Conservation (phyloP, 37 sponge, comb jelly and placozoan species). For the Chondrosia reniformis region DNA sequence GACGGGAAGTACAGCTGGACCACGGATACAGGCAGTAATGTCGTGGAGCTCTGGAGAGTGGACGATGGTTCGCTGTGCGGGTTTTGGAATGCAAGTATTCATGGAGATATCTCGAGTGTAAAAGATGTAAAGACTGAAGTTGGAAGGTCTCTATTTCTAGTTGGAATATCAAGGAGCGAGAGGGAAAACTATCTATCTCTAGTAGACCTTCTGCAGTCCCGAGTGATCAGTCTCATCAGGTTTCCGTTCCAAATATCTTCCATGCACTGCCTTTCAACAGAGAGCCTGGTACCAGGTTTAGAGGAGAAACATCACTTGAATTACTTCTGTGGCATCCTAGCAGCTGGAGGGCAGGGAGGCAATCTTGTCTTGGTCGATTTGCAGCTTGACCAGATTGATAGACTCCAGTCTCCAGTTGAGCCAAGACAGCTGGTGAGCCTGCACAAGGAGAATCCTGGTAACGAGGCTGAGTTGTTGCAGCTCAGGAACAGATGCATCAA, state of each 20-base stretch:
- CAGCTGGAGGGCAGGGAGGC: background rate
- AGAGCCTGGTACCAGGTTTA: background rate
- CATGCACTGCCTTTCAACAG: conserved; percentile 13
- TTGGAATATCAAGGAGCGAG: background rate
- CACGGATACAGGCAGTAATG: background rate
- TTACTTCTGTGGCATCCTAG: background rate
- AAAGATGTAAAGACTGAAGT: background rate
- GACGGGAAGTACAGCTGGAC: background rate
- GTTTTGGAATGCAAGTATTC: background rate
- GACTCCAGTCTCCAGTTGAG: too few relatives aligned
- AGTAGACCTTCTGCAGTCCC: background rate
- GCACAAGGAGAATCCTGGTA: background rate
- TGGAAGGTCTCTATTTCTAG: background rate
- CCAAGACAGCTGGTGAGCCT: background rate
- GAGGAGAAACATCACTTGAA: background rate
- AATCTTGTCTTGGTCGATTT: background rate
- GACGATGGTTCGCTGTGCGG: background rate
- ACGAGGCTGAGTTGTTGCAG: too few relatives aligned
- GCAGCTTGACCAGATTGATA: background rate
- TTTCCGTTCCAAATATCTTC: background rate
- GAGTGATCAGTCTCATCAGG: background rate
- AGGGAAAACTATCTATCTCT: background rate
- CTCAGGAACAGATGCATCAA: too few relatives aligned
- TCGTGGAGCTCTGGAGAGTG: conserved; percentile 1
- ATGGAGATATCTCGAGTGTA: background rate